Percentiles rank a stretch among this genome's conserved stretches.
Evolutionary conservation across 2,797 vertebrate species (phyloP).

Genomic region (Microctenopoma lineatum): DNA sequence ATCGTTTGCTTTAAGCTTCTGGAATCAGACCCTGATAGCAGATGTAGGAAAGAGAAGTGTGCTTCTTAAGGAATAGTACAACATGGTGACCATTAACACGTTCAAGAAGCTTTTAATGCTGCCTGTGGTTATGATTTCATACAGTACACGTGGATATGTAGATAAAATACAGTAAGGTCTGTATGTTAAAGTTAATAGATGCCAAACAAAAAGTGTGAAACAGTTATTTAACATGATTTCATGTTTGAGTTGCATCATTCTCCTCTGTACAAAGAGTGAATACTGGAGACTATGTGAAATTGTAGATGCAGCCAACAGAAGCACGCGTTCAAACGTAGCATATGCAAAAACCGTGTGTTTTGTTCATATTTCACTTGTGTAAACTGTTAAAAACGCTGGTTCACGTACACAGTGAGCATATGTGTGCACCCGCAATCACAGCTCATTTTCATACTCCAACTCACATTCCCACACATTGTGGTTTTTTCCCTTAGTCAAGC

Average conservation of each 20-base stretch:
- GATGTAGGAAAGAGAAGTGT: conserved; percentile 22
- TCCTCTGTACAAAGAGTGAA: neutral
- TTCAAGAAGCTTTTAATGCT: neutral
- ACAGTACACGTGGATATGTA: neutral
- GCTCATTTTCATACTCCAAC: conserved; percentile 48
- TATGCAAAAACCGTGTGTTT: conserved; percentile 15
- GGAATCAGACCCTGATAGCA: conserved; percentile 27
- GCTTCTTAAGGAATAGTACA: conserved; percentile 7
- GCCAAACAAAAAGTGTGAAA: neutral
- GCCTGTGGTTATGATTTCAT: neutral
- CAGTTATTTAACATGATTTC: neutral
- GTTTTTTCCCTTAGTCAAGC: conserved; percentile 48
- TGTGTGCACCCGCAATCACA: conserved; percentile 27
- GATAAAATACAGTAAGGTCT: neutral
- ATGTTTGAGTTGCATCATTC: neutral
- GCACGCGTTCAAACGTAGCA: conserved; percentile 27
- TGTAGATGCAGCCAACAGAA: conserved; percentile 31
- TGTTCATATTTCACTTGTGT: conserved; percentile 20
- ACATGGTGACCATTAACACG: neutral
- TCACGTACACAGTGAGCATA: conserved; percentile 23
- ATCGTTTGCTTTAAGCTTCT: conserved; percentile 24
- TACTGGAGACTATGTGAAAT: neutral
- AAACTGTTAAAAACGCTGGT: conserved; percentile 11
- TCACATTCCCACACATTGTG: conserved; percentile 45
- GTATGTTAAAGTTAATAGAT: conserved; percentile 4